Evolutionary conservation across 2,888 invertebrate genomes (phyloP).

Genomic region (Drosophila atripex): DNA sequence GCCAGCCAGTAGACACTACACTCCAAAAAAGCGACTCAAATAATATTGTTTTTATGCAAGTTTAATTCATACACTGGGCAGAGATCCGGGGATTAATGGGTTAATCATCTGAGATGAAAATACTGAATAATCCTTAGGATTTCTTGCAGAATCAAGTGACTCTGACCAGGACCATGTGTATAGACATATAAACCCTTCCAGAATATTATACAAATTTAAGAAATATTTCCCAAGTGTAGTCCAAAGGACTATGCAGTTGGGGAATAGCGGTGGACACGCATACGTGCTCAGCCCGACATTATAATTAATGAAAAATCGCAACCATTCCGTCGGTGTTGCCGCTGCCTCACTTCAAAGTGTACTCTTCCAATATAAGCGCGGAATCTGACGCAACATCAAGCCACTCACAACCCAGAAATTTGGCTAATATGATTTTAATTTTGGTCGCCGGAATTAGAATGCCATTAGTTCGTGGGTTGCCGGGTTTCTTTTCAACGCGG

Average conservation of each 20-base stretch:
- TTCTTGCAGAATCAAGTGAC: too few species aligned
- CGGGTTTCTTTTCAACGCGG: constrained; percentile 35
- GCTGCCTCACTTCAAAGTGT: constrained; percentile 18
- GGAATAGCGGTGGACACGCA: constrained; percentile 20
- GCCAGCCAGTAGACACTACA: constrained; percentile 36
- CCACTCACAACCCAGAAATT: constrained; percentile 12
- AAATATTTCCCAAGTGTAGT: background rate
- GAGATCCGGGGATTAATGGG: too few species aligned
- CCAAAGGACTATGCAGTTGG: constrained; percentile 1
- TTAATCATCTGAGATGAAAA: too few species aligned
- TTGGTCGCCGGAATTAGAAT: constrained; percentile 72
- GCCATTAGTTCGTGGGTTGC: constrained; percentile 59
- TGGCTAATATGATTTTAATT: constrained; percentile 73
- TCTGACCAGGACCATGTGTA: too few species aligned
- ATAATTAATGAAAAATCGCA: constrained; percentile 76
- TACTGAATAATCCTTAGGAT: too few species aligned
- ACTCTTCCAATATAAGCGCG: constrained; percentile 18
- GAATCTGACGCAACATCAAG: constrained; percentile 5
- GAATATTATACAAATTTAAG: too few species aligned
- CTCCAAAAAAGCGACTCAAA: constrained; percentile 1
- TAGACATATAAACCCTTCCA: too few species aligned
- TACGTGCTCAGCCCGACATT: constrained; percentile 58
- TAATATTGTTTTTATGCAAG: too few species aligned
- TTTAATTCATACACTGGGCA: too few species aligned
- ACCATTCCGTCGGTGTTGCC: constrained; percentile 55